These are phyloP conservation scores for Phenganax marumi DNA, from an alignment of 92 coral and sea anemone genomes.

Conservation along the genomic window DNA sequence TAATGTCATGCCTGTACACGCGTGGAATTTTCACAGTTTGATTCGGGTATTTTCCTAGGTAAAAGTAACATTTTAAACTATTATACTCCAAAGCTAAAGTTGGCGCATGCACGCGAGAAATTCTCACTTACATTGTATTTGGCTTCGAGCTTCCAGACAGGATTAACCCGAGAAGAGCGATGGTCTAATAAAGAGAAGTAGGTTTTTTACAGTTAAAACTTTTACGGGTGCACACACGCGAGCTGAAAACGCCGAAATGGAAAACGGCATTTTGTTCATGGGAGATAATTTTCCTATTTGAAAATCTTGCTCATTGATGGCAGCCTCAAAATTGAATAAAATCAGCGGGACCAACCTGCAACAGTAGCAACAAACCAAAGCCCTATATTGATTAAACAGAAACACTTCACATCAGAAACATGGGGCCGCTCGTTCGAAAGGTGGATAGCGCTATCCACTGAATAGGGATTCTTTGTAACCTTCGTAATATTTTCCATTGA, in stretches of 20 bases:
- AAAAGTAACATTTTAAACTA: no score
- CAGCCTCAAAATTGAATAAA: background rate
- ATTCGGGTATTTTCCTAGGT: no score
- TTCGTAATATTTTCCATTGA: no score
- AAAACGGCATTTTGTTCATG: background rate
- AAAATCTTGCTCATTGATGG: background rate
- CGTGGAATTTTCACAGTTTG: no score
- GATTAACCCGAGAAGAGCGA: background rate
- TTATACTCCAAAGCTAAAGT: no score
- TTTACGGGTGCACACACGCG: background rate
- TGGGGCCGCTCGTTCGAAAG: no score
- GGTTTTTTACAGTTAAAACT: background rate
- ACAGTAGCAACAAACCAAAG: slow-evolving; percentile 10
- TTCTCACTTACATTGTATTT: background rate
- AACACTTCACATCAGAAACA: no score
- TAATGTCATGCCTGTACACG: no score
- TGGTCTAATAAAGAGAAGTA: background rate
- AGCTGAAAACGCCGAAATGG: background rate
- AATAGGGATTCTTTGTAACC: no score
- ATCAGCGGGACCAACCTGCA: slow-evolving; percentile 11
- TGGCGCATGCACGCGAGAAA: no score
- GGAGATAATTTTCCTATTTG: no score
- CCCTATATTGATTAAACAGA: background rate
- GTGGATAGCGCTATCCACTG: no score
- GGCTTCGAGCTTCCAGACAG: background rate